Conservation (phyloP, 2,797 vertebrate species). For the Graptemys geographica region DNA sequence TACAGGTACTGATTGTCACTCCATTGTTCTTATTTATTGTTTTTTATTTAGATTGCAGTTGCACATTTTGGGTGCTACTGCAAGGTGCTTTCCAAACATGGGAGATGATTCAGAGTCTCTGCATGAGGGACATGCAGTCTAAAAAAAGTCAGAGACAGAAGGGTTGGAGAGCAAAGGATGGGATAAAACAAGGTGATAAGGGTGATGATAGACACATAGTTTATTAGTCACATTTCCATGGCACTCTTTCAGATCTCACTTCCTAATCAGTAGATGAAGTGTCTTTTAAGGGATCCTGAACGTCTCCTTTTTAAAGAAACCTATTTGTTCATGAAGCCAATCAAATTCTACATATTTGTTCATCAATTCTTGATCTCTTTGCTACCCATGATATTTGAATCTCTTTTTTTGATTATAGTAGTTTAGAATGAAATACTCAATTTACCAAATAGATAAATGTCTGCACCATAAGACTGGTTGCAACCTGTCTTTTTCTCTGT, state of each 20-base stretch:
- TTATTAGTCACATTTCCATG: background rate
- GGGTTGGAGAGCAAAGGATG: background rate
- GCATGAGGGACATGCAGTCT: background rate
- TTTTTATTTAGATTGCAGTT: background rate
- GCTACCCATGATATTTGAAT: background rate
- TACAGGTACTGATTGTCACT: background rate
- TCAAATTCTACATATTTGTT: background rate
- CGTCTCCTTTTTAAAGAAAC: background rate
- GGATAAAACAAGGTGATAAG: background rate
- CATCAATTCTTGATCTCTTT: background rate
- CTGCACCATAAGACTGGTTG: no score
- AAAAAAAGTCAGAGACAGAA: background rate
- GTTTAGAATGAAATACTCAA: background rate
- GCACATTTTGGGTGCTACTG: background rate
- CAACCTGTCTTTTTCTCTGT: background rate
- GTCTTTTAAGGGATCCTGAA: background rate
- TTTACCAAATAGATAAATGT: background rate
- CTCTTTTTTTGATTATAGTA: background rate
- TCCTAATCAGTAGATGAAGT: background rate
- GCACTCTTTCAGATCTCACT: background rate
- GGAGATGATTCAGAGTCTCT: background rate
- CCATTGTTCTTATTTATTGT: background rate
- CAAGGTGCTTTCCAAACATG: background rate
- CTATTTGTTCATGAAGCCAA: background rate
- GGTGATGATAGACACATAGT: background rate